Evolutionary conservation across 2,113 vertebrate species (phyloP), one percentile per base, ranked within the genome.

Genomic region (Pithys albifrons): DNA sequence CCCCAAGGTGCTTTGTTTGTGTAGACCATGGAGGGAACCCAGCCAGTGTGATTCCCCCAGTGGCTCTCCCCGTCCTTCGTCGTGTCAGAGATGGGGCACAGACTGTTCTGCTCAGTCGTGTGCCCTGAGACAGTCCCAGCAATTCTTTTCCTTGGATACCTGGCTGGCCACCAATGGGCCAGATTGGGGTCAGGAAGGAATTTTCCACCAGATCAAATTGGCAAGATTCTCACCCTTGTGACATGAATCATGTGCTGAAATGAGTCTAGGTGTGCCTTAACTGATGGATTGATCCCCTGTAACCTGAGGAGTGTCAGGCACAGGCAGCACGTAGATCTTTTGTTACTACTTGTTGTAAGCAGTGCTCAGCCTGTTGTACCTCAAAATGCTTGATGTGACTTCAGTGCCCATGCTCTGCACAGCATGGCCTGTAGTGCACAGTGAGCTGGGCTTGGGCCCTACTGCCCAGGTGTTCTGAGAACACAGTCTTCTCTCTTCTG

Each of bases 191-290:
- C 48, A 70, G 87, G 80, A 62, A 58, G 93, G 91, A 85, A 95
- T 92, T 96, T 95, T 93, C 91, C 87, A 87, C 61, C 84, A 37
- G 57, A 55, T 92, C 61, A 29, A 62, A 66, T 45, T 90, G 95
- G 91, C 94, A 85, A 46, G 67, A 46, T 92, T 67, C 71, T 78
- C 70, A 58, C 77, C 29, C 65, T 39, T 83, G 91, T 92, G 70
- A 31, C 80, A 17, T 52, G 66, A 79, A 75, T 95, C 62, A 89
- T 41, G 51, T 80, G 70, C 91, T 69, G 77, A 14, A 67, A 4
- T 61, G 67, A 45, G 54, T 39, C 29, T 33, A 59, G 73, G 76
- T 87, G 94, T 93, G 76, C 91, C 89, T 82, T 33, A 41, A 48
- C 80, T 49, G n/a, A 29, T 78, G 33, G 8, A 27, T 69, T 85